These are phyloP conservation scores for Idaea straminata DNA, from an alignment of 2,888 invertebrate genomes.

Conservation along the genomic window DNA sequence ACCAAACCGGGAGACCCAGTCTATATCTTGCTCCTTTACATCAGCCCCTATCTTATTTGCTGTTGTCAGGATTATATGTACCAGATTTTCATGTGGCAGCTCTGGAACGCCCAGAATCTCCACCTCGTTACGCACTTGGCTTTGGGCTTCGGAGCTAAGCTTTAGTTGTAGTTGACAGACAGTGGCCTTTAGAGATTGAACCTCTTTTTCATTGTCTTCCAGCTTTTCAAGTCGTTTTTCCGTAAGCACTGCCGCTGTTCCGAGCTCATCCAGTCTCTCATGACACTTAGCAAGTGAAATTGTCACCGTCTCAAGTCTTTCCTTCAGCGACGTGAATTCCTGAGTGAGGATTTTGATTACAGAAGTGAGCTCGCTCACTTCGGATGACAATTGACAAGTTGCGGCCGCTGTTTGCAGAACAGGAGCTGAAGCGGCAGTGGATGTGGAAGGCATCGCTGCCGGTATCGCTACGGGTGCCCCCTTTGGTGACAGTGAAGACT, in stretches of 20 bases:
- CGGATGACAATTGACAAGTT: not conserved
- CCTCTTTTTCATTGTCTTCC: conserved; percentile 7
- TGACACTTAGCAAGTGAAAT: conserved; percentile 8
- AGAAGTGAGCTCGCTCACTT: conserved; percentile 10
- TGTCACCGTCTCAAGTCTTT: conserved; percentile 10
- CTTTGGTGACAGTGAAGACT: too few relatives aligned
- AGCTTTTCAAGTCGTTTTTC: conserved; percentile 3
- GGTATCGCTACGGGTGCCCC: too few relatives aligned
- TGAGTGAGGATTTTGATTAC: conserved; percentile 8
- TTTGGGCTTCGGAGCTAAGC: conserved; percentile 19
- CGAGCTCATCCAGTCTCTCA: conserved; percentile 8
- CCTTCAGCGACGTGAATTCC: conserved; percentile 10
- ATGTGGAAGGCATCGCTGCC: too few relatives aligned
- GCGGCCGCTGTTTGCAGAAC: too few relatives aligned
- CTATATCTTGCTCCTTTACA: conserved; percentile 23
- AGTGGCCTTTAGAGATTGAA: not conserved
- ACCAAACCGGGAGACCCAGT: conserved; percentile 19
- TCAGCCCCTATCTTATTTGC: conserved; percentile 23
- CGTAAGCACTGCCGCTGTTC: conserved; percentile 1
- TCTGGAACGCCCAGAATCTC: conserved; percentile 26
- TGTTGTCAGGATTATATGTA: conserved; percentile 16
- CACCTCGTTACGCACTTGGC: conserved; percentile 21
- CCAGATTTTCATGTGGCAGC: conserved; percentile 20
- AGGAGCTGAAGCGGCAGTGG: too few relatives aligned
- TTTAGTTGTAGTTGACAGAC: conserved; percentile 15